Evolutionary conservation across 1,140 invertebrate species (phyloP).

Genomic region (Panagrolaimus sp.): DNA sequence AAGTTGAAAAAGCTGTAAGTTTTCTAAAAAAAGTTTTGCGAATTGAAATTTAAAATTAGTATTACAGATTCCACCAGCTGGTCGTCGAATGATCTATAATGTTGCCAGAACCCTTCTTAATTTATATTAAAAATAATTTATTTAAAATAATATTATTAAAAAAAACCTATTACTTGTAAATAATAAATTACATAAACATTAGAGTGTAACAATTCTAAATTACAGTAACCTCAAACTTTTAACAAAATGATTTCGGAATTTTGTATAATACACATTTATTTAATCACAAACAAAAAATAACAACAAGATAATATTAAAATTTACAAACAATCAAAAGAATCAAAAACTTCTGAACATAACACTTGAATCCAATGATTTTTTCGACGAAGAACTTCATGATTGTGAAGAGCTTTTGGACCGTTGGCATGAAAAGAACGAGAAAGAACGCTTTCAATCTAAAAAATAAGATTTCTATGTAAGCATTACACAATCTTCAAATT

Average conservation of each 20-base stretch:
- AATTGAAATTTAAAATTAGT: background rate
- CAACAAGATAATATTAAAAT: too few species aligned
- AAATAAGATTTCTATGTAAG: too few species aligned
- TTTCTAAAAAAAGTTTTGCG: background rate
- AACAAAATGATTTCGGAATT: too few species aligned
- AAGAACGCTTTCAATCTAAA: constrained; percentile 2
- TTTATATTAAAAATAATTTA: background rate
- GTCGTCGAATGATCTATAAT: background rate
- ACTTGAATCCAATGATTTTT: constrained; percentile 6
- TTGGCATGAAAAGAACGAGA: background rate
- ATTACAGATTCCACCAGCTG: constrained; percentile 9
- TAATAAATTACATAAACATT: too few species aligned
- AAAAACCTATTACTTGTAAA: background rate
- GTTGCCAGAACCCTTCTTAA: background rate
- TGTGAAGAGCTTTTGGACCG: background rate
- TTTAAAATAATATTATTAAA: background rate
- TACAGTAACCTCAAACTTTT: too few species aligned
- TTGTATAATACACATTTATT: too few species aligned
- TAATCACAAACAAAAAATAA: too few species aligned
- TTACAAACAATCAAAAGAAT: too few species aligned
- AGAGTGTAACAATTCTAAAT: too few species aligned
- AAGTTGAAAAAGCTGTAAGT: constrained; percentile 24
- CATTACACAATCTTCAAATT: too few species aligned
- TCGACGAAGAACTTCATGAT: constrained; percentile 1
- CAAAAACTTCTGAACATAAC: constrained; percentile 1